These are phyloP conservation scores for Drosophila willistoni DNA, from an alignment of 1,140 invertebrate species.

Conservation along the genomic window DNA sequence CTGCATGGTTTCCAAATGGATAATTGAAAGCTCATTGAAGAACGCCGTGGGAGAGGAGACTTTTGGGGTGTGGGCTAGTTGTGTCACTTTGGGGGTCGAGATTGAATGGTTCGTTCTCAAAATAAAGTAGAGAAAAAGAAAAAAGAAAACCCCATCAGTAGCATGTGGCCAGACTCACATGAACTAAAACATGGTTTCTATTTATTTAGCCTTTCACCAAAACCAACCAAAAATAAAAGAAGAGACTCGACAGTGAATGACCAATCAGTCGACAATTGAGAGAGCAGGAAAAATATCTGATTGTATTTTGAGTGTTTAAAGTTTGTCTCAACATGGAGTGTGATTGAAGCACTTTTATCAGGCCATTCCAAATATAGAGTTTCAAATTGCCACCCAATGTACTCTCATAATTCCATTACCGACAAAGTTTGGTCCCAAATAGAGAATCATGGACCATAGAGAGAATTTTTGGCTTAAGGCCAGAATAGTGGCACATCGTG, in stretches of 20 bases:
- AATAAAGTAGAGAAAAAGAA: background rate
- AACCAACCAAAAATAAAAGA: background rate
- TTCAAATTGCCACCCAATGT: too few relatives aligned
- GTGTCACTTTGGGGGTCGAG: slow-evolving; percentile 1
- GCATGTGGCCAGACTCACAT: slow-evolving; percentile 28
- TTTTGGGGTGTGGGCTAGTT: background rate
- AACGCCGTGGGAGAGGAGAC: too few relatives aligned
- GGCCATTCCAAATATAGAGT: too few relatives aligned
- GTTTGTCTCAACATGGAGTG: too few relatives aligned
- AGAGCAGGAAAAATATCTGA: background rate
- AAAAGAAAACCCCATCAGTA: background rate
- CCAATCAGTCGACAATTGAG: too few relatives aligned
- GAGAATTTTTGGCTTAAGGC: too few relatives aligned
- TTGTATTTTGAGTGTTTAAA: too few relatives aligned
- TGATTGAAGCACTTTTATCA: too few relatives aligned
- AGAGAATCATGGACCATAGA: too few relatives aligned
- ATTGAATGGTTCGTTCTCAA: slow-evolving; percentile 3
- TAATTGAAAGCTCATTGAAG: slow-evolving; percentile 26
- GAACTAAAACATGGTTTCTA: background rate
- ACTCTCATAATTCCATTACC: too few relatives aligned
- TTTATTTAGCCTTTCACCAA: background rate
- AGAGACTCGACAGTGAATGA: background rate
- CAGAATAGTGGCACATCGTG: too few relatives aligned
- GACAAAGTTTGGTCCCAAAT: too few relatives aligned
- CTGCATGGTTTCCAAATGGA: slow-evolving; percentile 12